These are phyloP conservation scores for Enteromius afrohamiltoni DNA, from an alignment of 2,797 vertebrate species.

Conservation along the genomic window DNA sequence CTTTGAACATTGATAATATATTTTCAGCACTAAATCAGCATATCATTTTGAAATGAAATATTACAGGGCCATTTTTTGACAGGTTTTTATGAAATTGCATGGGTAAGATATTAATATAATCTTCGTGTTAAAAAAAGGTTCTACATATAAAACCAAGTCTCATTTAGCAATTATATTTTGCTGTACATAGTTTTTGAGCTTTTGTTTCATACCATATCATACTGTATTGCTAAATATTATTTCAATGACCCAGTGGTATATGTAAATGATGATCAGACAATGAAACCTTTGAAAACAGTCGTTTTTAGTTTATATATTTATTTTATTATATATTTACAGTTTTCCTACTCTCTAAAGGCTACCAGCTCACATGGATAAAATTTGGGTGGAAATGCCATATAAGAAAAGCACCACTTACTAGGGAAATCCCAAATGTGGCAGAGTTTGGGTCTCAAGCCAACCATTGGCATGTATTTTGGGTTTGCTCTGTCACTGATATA, in stretches of 20 bases:
- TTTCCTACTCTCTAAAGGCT: not conserved
- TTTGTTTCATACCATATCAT: not conserved
- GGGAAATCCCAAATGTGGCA: conserved; percentile 13
- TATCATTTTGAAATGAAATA: not conserved
- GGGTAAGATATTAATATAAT: not conserved
- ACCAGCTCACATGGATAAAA: not conserved
- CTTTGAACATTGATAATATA: not conserved
- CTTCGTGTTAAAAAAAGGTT: not conserved
- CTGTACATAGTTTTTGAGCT: not conserved
- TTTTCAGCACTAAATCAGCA: not conserved
- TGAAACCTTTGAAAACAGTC: not conserved
- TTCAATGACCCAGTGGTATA: not conserved
- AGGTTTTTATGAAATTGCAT: not conserved
- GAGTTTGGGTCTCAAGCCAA: not conserved
- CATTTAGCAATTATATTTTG: not conserved
- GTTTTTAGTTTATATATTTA: not conserved
- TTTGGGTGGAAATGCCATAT: not conserved
- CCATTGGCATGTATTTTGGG: not conserved
- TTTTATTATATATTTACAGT: not conserved
- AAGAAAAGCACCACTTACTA: not conserved
- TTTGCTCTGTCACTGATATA: not conserved
- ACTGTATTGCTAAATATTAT: not conserved
- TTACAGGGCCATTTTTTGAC: not conserved
- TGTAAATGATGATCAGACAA: not conserved
- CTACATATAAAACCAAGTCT: not conserved